Evolutionary conservation across 2,888 invertebrate species (phyloP).

Genomic region (Lasioglossum leucozonium): DNA sequence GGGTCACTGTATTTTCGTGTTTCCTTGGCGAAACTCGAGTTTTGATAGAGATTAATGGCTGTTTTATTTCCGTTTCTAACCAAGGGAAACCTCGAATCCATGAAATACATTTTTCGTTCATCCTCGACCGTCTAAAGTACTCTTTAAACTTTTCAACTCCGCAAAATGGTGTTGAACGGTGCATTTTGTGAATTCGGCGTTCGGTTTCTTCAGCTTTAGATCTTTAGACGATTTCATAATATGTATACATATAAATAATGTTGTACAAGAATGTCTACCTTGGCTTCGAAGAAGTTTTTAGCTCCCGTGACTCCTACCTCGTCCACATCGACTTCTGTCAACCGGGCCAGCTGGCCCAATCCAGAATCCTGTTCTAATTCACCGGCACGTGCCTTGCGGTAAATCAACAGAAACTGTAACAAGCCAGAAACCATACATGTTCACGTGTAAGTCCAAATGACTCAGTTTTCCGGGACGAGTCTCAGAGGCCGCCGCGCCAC

Average conservation of each 20-base stretch:
- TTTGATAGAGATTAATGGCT: neutral
- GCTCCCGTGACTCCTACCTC: constrained; percentile 98
- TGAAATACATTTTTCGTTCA: neutral
- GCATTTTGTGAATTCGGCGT: neutral
- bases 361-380: constrained; percentile 95
- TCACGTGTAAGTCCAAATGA: constrained; percentile 21
- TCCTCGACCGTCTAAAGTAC: neutral
- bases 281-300: constrained; percentile 97
- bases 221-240: neutral
- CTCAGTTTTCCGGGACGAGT: neutral
- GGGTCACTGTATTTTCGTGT: constrained; percentile 3
- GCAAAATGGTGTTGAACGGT: neutral
- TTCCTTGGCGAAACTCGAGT: neutral
- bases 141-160: neutral
- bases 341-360: constrained; percentile 92
- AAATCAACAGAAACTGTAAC: constrained; percentile 89
- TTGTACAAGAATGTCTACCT: constrained; percentile 85
- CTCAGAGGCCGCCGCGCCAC: neutral
- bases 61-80: neutral
- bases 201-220: neutral
- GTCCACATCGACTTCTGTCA: constrained; percentile 96
- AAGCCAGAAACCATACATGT: constrained; percentile 24
- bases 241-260: neutral
- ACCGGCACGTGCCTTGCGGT: constrained; percentile 95
- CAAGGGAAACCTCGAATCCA: neutral